Base-by-base conservation (phyloP, 2,888 invertebrate species). In the Nasonia oneida region DNA sequence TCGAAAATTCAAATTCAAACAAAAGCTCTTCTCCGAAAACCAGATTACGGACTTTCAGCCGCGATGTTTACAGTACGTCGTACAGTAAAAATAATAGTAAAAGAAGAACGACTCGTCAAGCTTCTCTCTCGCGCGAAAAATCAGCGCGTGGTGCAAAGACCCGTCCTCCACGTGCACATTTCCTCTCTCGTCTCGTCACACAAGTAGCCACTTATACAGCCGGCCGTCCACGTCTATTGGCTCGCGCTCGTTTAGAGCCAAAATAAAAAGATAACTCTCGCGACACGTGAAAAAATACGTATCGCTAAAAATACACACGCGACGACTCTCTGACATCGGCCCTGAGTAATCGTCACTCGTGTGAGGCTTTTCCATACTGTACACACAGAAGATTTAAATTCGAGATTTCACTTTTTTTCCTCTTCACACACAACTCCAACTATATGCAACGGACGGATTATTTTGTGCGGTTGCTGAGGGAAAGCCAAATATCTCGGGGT, bases 11-110 rank as follows among this genome's bases (percentile, higher is more conserved):
- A 57, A 57, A n/a, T 61, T 61, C 57, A 61, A 61, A 61, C 8
- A n/a, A 61, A 61, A 61, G 57, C 67, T 67, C 42, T 84, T 81
- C 76, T 29, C 6, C 61, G 83, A 75, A 84, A 67, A 83, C 74
- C 23, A 67, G 39, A 74, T 74, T 75, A 42, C 81, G 18, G 53
- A 61, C 37, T 76, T 76, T 37, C 15, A 78, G 57, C 8, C 33
- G 61, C 33, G 61, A 18, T 76, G 78, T 78, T 83, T 78, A 71
- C 73, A 74, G n/a, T 67, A 70, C 53, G 37, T 23, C 61, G 70
- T 23, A 29, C 29, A 37, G 14, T 23, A 82, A 77, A 70, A 82
- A 75, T 67, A 82, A 15, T 64, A n/a, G 23, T 47, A 75, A 74
- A 29, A 33, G 6, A 2, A 10, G 33, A 14, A 23, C 8, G 37